These are phyloP conservation scores for Trachelus tabidus DNA, from an alignment of 2,888 invertebrate genomes.

Conservation along the genomic window DNA sequence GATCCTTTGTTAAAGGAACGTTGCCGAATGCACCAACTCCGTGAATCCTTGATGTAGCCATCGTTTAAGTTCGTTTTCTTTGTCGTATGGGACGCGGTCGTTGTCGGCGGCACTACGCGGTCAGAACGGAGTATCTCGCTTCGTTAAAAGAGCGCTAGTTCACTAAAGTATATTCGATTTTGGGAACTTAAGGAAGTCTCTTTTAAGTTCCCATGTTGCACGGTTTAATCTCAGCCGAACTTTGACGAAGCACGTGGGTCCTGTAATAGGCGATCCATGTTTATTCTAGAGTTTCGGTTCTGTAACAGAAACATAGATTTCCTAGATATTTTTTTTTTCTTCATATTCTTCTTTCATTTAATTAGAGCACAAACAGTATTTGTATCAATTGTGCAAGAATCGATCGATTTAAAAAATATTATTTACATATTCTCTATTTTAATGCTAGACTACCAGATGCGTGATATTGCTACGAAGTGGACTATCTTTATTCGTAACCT, in stretches of 20 bases:
- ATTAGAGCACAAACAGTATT: background rate
- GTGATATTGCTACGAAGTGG: slow-evolving; percentile 1
- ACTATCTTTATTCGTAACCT: slow-evolving; percentile 5
- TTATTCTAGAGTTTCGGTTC: slow-evolving; percentile 25
- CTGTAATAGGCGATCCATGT: slow-evolving; percentile 60
- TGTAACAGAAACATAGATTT: background rate
- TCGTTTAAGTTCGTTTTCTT: slow-evolving; percentile 32
- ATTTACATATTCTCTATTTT: background rate
- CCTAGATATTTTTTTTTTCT: background rate
- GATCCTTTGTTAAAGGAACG: slow-evolving; percentile 32
- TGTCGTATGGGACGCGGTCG: background rate
- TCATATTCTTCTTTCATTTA: background rate
- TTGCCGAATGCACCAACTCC: slow-evolving; percentile 39
- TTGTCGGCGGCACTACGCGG: background rate
- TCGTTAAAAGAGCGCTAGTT: slow-evolving; percentile 43
- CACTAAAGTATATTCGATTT: slow-evolving; percentile 35
- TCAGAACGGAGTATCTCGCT: slow-evolving; percentile 6
- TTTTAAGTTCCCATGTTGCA: slow-evolving; percentile 64
- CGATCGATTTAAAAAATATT: background rate
- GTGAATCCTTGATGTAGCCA: slow-evolving; percentile 39
- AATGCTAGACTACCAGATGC: background rate
- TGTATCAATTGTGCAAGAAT: background rate
- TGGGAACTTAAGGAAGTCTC: slow-evolving; percentile 54
- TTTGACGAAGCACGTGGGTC: slow-evolving; percentile 64
- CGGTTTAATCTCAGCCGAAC: slow-evolving; percentile 56